Evolutionary conservation across 1,140 invertebrate genomes (phyloP), one percentile per base, ranked within the genome.

Genomic region (Rhynchophorus ferrugineus): DNA sequence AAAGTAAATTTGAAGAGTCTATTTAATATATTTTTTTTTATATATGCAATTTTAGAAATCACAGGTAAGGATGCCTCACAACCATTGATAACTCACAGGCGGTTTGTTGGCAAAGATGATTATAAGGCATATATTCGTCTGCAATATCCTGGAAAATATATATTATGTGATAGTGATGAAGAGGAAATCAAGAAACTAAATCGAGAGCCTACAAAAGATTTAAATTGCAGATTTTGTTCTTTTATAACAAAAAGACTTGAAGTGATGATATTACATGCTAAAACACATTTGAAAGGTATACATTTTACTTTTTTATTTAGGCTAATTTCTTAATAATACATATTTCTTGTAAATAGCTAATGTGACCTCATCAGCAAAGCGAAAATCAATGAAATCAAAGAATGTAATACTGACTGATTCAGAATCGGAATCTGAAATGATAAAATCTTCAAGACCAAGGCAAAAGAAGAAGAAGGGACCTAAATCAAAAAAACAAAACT

Each of bases 241-340:
- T 87, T 83, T 60, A 74, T 73, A 22, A 78, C 81, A 17, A 74
- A 74, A 7, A 72, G 84, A 13, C 65, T 86, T 8, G 85, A 84
- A 63, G 80, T 83, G 21, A 75, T 86, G 53, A 78, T 85, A 46
- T 71, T 78, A 57, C 85, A 87, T 62, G 79, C 79, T 35, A 75
- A 81, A 74, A 71, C 81, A 73, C 73, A 80, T 60, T 71, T 68
- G 2, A 56, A 61, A 46, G 58, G 51, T 14, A 38, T n/a, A n/a
- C n/a, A n/a, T n/a, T n/a, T n/a, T n/a, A n/a, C n/a, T n/a, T n/a
- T n/a, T n/a, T n/a, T n/a, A n/a, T n/a, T n/a, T n/a, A n/a, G n/a
- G n/a, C n/a, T n/a, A n/a, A n/a, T n/a, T n/a, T n/a, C n/a, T n/a
- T n/a, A n/a, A n/a, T n/a, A n/a, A n/a, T n/a, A n/a, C n/a, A n/a